Evolutionary conservation across 2,113 vertebrate species (phyloP).

Genomic region (Dasyprocta punctata): DNA sequence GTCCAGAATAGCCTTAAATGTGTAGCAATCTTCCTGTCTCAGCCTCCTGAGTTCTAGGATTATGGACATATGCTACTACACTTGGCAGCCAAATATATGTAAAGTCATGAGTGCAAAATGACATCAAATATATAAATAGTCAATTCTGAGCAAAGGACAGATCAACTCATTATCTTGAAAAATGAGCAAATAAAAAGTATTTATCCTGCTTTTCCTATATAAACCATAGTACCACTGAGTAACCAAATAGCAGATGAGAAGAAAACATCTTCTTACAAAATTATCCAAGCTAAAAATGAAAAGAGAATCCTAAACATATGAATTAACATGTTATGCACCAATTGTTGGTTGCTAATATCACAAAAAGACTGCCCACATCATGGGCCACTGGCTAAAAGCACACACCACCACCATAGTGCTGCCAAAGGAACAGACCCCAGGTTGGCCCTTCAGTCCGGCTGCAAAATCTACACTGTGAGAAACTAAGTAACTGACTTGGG

Average conservation of each 20-base stretch:
- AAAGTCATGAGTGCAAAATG: conserved; percentile 7
- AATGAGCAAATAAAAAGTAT: not conserved
- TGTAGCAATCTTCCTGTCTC: no score
- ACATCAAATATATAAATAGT: not conserved
- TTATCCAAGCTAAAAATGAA: not conserved
- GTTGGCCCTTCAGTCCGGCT: not conserved
- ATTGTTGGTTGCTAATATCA: not conserved
- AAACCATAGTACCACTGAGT: not conserved
- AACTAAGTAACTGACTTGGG: not conserved
- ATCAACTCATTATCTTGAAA: conserved; percentile 12
- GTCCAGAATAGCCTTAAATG: no score
- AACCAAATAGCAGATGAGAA: not conserved
- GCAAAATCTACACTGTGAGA: not conserved
- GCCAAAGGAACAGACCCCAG: conserved; percentile 27
- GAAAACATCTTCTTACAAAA: not conserved
- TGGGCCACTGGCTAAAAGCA: not conserved
- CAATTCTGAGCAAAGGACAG: not conserved
- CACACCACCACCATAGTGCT: not conserved
- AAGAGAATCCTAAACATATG: not conserved
- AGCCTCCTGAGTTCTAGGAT: no score
- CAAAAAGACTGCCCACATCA: conserved; percentile 6
- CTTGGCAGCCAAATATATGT: not conserved
- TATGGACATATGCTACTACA: not conserved
- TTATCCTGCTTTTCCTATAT: not conserved
- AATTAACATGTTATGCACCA: not conserved